Conservation (phyloP, 2,113 vertebrate genomes). For the Corythaixoides concolor region DNA sequence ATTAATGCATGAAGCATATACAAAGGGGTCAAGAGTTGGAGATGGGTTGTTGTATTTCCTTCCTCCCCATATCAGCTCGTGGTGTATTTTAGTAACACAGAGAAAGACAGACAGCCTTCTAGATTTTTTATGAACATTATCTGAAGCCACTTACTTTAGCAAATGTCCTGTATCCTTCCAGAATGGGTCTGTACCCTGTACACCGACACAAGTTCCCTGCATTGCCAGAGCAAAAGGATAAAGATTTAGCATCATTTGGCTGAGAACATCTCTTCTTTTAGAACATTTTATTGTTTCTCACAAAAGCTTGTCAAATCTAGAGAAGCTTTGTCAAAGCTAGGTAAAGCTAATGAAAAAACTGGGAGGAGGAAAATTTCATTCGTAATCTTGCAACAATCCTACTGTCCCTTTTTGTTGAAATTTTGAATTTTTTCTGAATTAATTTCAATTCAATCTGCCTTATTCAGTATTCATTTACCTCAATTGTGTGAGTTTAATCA, state of each 20-base stretch:
- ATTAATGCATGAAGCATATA: background rate
- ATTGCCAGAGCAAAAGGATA: background rate
- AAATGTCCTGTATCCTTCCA: constrained; percentile 91
- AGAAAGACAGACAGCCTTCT: background rate
- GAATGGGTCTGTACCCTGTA: constrained; percentile 92
- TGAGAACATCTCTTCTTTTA: background rate
- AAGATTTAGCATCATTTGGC: background rate
- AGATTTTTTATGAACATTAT: background rate
- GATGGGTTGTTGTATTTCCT: background rate
- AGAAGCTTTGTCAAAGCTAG: background rate
- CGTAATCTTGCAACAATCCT: background rate
- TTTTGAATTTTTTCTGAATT: background rate
- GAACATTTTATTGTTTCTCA: background rate
- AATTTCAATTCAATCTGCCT: background rate
- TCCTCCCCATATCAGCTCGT: background rate
- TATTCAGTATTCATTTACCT: background rate
- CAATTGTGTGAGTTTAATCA: background rate
- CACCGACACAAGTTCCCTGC: constrained; percentile 95
- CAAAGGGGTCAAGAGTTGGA: background rate
- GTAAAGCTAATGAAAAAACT: background rate
- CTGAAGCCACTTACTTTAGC: constrained; percentile 78
- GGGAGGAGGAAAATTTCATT: background rate
- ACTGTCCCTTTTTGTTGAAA: background rate
- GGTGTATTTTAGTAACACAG: background rate
- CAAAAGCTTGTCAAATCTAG: background rate